These are phyloP conservation scores for Himalopsyche tibetana DNA, from an alignment of 2,888 invertebrate genomes.

Conservation along the genomic window DNA sequence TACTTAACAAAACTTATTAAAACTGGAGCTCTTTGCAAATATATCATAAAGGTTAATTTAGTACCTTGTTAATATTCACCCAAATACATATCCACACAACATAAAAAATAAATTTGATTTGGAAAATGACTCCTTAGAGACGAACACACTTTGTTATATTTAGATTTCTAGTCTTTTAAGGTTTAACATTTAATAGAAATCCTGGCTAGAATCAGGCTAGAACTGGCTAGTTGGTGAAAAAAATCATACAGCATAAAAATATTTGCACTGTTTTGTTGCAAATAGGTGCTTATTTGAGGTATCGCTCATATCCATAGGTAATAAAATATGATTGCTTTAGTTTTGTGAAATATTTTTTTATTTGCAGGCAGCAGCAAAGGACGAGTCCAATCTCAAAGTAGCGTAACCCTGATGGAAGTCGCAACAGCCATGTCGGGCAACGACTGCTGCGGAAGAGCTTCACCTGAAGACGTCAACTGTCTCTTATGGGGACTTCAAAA, in stretches of 20 bases:
- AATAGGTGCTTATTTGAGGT: no score
- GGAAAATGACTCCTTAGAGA: no score
- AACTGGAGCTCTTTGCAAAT: neutral
- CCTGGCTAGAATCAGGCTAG: no score
- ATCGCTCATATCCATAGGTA: neutral
- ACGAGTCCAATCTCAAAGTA: constrained; percentile 86
- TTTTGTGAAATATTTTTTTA: neutral
- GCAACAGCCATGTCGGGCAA: constrained; percentile 85
- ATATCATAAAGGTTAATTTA: neutral
- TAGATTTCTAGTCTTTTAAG: no score
- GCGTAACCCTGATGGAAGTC: constrained; percentile 87
- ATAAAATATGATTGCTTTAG: constrained; percentile 5
- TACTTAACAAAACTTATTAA: neutral
- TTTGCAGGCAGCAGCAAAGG: constrained; percentile 79
- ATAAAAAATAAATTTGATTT: no score
- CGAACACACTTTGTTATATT: no score
- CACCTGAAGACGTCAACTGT: constrained; percentile 84
- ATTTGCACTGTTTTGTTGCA: no score
- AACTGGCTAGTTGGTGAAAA: no score
- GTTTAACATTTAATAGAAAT: no score
- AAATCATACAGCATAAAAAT: no score
- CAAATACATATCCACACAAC: no score
- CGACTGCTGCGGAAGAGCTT: constrained; percentile 79
- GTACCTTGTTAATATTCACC: neutral
- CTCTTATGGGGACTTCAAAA: constrained; percentile 87